Evolutionary conservation across 53 echinoderm and acorn worm genomes (phyloP).

Genomic region (Hippasteria phrygiana): DNA sequence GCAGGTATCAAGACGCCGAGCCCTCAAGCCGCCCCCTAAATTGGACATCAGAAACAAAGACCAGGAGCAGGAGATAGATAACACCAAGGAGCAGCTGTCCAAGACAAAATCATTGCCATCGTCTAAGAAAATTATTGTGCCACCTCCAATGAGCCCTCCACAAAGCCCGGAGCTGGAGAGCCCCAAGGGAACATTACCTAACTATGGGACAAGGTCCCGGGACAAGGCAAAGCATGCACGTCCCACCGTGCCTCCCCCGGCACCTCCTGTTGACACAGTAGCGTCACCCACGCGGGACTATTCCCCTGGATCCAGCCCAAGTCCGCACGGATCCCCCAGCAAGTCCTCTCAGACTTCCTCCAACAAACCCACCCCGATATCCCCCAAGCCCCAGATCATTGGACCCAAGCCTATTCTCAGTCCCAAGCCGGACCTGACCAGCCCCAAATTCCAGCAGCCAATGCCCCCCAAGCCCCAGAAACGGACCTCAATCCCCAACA

Average conservation of each 20-base stretch:
- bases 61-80: constrained; percentile 8
- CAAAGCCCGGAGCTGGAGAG: constrained; percentile 41
- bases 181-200: constrained; percentile 43
- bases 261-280: constrained; percentile 72
- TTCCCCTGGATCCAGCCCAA: constrained; percentile 69
- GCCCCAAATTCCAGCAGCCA: constrained; percentile 56
- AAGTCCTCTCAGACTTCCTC: constrained; percentile 59
- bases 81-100: constrained; percentile 71
- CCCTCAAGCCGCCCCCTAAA: constrained; percentile 78
- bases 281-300: constrained; percentile 64
- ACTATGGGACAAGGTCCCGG: constrained; percentile 52
- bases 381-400: constrained; percentile 81
- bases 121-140: constrained; percentile 41
- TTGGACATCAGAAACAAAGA: constrained; percentile 70
- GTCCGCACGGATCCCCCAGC: constrained; percentile 74
- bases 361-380: constrained; percentile 66
- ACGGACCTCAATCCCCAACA: constrained; percentile 67
- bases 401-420: constrained; percentile 91
- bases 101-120: constrained; percentile 88
- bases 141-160: constrained; percentile 27
- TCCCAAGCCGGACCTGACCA: constrained; percentile 76
- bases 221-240: constrained; percentile 58
- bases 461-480: constrained; percentile 65
- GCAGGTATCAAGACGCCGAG: constrained; percentile 41
- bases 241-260: constrained; percentile 89